Evolutionary conservation across 2,888 invertebrate genomes (phyloP), one percentile per base, ranked within the genome.

Genomic region (Limnephilus rhombicus): DNA sequence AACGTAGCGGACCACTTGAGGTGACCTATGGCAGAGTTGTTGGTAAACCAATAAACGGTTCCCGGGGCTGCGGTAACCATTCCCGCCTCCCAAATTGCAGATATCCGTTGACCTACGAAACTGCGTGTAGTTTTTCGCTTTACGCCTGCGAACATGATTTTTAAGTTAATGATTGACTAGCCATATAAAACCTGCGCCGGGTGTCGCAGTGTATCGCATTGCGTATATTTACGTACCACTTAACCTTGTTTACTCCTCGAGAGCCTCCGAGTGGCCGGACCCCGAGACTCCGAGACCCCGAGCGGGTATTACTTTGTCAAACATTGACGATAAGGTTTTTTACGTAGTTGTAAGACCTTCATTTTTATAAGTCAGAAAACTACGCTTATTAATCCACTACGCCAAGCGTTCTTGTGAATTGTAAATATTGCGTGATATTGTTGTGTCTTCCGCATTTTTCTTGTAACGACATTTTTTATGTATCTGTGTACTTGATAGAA

Each of bases 141-240:
- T 24, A n/a, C 49, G 37, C 88, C 88, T 12, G 80, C 31, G 41
- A 13, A 12, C n/a, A 45, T 13, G 45, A 49, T n/a, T 41, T 49
- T 86, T 9, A 68, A n/a, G 9, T 41, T 24, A 29, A 37, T 80
- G 88, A 89, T 80, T 80, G 80, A 89, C 80, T 80, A 80, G n/a
- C 80, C 24, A 80, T 80, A 89, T n/a, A 12, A 80, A 80, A 68
- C 68, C 24, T 31, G 24, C 88, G 12, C n/a, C 37, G 12, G 80
- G 37, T 89, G 88, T 89, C 88, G 88, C 88, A 89, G 88, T 89
- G 37, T 89, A 80, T 80, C 88, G 88, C 88, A 89, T 34, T 89
- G 88, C 88, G 88, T 80, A 89, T 80, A 24, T 89, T 89, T 80
- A 80, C 49, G 12, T 45, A 86, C 31, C 83, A 37, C 83, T 83